Conservation (phyloP, 2,797 vertebrate species). For the Botia almorhae region DNA sequence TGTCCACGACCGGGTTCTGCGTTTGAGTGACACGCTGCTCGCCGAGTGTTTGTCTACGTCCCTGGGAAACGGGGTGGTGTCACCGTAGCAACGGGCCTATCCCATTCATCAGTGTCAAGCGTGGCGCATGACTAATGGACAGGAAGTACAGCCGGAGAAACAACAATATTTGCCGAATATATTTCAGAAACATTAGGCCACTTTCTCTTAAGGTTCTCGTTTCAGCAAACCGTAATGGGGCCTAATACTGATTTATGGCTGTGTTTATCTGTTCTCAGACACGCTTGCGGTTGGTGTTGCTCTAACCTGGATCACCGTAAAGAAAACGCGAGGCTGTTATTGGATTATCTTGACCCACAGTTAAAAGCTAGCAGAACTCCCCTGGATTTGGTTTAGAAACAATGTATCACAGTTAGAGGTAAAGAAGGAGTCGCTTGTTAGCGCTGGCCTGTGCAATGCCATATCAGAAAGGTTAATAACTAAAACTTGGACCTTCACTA, state of each 20-base stretch:
- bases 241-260: conserved; percentile 75
- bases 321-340: conserved; percentile 30
- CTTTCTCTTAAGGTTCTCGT: conserved; percentile 65
- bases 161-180: conserved; percentile 84
- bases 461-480: background rate
- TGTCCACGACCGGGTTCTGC: conserved; percentile 47
- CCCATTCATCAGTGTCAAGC: conserved; percentile 85
- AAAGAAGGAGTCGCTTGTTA: background rate
- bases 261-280: conserved; percentile 68
- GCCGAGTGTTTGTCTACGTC: conserved; percentile 79
- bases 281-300: conserved; percentile 29
- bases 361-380: conserved; percentile 6
- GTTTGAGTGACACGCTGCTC: conserved; percentile 75
- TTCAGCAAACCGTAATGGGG: conserved; percentile 64
- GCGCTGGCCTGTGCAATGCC: background rate
- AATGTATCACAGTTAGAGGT: background rate
- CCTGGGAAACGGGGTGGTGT: conserved; percentile 82
- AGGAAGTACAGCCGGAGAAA: conserved; percentile 84
- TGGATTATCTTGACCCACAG: conserved; percentile 43
- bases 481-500: background rate
- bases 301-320: conserved; percentile 58
- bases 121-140: conserved; percentile 82
- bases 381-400: conserved; percentile 15
- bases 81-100: conserved; percentile 70
- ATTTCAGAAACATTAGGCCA: conserved; percentile 67